Evolutionary conservation across 2,888 invertebrate genomes (phyloP).

Genomic region (Hirtodrosophila trivittata): DNA sequence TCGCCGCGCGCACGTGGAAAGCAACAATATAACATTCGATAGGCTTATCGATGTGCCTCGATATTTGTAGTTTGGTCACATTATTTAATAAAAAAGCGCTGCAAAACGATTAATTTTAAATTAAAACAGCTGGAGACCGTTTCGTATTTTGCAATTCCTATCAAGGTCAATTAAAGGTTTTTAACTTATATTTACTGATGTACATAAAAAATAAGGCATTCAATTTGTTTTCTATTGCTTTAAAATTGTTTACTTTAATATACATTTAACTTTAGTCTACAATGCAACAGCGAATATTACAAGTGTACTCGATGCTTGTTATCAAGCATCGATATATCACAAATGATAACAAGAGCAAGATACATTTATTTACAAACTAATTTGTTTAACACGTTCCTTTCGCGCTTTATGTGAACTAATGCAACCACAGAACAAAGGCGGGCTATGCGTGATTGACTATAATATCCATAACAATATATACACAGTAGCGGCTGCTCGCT

Average conservation of each 20-base stretch:
- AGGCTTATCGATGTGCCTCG: conserved; percentile 17
- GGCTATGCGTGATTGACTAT: conserved; percentile 18
- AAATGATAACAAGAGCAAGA: conserved; percentile 13
- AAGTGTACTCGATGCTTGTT: conserved; percentile 16
- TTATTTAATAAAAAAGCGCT: background rate
- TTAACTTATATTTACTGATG: too few species aligned
- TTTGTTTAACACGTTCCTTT: conserved; percentile 51
- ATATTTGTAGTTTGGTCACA: background rate
- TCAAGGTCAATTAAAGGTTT: too few species aligned
- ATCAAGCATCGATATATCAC: conserved; percentile 32
- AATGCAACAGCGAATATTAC: too few species aligned
- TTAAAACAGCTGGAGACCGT: too few species aligned
- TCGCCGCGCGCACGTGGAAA: conserved; percentile 39
- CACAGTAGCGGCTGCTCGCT: too few species aligned
- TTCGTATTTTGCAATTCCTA: too few species aligned
- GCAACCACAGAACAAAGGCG: conserved; percentile 11
- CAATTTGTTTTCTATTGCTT: too few species aligned
- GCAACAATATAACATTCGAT: conserved; percentile 17
- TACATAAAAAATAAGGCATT: too few species aligned
- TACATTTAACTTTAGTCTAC: too few species aligned
- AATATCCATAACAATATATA: too few species aligned
- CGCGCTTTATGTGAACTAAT: conserved; percentile 35
- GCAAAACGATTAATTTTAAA: too few species aligned
- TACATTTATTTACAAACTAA: conserved; percentile 57
- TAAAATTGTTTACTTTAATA: too few species aligned